These are phyloP conservation scores for Phymanthus crucifer DNA, from an alignment of 92 coral and sea anemone genomes.

Conservation along the genomic window DNA sequence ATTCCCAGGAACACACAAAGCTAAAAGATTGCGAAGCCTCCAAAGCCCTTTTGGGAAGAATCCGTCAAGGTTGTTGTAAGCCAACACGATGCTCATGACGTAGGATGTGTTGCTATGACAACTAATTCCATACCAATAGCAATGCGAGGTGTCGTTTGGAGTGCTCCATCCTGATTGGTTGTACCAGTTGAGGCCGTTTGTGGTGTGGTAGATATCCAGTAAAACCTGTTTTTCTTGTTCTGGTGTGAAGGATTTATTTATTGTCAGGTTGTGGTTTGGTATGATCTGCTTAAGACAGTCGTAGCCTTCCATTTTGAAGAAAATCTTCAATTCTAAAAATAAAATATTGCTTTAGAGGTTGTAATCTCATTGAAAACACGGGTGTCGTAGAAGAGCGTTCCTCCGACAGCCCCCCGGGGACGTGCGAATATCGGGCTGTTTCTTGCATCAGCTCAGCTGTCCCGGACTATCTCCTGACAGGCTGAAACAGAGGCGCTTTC, in stretches of 20 bases:
- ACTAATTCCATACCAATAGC: constrained; percentile 21
- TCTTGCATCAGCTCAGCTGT: too few species aligned
- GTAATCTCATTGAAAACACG: too few species aligned
- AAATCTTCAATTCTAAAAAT: constrained; percentile 7
- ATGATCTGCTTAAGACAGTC: constrained; percentile 27
- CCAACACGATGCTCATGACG: constrained; percentile 46
- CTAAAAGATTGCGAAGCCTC: constrained; percentile 53
- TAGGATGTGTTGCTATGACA: constrained; percentile 46
- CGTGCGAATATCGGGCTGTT: too few species aligned
- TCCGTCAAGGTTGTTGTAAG: constrained; percentile 51
- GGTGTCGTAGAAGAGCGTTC: too few species aligned
- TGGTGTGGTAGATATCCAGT: constrained; percentile 43
- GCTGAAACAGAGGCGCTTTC: too few species aligned
- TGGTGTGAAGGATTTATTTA: constrained; percentile 53
- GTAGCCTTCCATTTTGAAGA: constrained; percentile 17
- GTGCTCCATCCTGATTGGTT: constrained; percentile 34
- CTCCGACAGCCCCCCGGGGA: too few species aligned
- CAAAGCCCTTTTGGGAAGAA: constrained; percentile 49
- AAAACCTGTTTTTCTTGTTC: constrained; percentile 51
- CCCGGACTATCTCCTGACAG: too few species aligned
- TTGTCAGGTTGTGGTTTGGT: constrained; percentile 5
- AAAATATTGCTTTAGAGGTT: too few species aligned
- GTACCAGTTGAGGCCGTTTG: constrained; percentile 57
- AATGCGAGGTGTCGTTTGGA: constrained; percentile 42
- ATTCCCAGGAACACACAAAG: constrained; percentile 48